Conservation (phyloP, 92 coral and sea anemone genomes). For the Micromussa lordhowensis region DNA sequence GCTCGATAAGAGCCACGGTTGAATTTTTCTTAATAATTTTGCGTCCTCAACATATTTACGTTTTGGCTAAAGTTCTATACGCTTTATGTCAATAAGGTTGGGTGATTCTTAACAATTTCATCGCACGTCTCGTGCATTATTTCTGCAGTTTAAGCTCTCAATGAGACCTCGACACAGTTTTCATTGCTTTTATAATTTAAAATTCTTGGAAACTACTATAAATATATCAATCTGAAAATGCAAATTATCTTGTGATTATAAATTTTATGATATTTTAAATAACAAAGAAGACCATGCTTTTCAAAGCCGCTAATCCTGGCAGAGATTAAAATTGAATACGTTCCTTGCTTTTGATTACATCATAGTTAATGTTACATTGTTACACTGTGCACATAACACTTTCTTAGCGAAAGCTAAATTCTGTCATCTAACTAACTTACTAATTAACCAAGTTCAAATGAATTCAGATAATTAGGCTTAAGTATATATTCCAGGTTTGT, state of each 20-base stretch:
- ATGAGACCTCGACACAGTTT: neutral
- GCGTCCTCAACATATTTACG: no score
- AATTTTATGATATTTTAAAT: neutral
- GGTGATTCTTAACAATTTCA: neutral
- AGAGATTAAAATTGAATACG: neutral
- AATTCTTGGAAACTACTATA: neutral
- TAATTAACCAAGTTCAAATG: neutral
- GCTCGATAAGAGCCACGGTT: neutral
- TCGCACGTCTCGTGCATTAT: neutral
- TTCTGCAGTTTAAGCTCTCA: neutral
- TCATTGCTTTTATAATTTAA: neutral
- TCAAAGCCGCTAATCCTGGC: neutral
- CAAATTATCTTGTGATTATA: neutral
- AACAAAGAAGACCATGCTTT: neutral
- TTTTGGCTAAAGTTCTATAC: no score
- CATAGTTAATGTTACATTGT: no score
- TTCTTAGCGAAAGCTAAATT: neutral
- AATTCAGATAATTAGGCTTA: neutral
- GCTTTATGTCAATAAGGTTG: neutral
- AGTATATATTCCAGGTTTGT: neutral
- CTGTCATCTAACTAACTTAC: neutral
- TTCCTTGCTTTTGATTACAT: neutral
- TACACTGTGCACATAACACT: neutral
- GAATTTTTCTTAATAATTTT: neutral
- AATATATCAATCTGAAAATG: neutral